Base-by-base conservation (phyloP, 2,113 vertebrate species). In the Phrynosoma platyrhinos region DNA sequence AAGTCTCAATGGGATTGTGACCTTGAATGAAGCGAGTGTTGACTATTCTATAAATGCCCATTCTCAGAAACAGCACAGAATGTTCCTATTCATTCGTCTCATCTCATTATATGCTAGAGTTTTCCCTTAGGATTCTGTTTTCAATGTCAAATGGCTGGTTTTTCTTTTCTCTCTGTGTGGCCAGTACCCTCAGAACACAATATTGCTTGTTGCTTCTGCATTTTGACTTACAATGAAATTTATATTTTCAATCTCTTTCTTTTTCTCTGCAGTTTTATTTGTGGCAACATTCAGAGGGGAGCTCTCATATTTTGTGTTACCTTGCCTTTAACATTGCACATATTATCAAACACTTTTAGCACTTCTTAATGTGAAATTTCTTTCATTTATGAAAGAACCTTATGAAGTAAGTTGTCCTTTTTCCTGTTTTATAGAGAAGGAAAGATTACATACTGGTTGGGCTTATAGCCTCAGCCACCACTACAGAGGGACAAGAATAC, bases 61-160 rank as follows among this genome's bases (percentile, higher is more conserved):
- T 58, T 82, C 0, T 0, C 5, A 0, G 0, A 68, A 21, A 69
- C 32, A 52, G 25, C 6, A 79, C 75, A 77, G 62, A 55, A 83
- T 79, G 90, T 77, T 87, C 88, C 30, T 82, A 21, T 72, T 87
- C 0, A 0, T 88, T 88, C 27, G 0, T 4, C 40, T 74, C 69
- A 91, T 13, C 9, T 40, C n/a, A 82, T 83, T 79, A 74, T 36
- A 69, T 40, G 36, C 83, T 1, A 0, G 68, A 36, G 86, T 5
- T 21, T 91, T 91, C 87, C 84, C 52, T 87, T 25, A 20, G 1
- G 32, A 42, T 23, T 20, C n/a, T 42, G 75, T 36, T 30, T 68
- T n/a, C 71, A 78, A 85, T 64, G 58, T 27, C 77, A 32, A 77
- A 76, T 76, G 2, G 25, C 25, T 91, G 69, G 0, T 1, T 76